Evolutionary conservation across 2,797 vertebrate genomes (phyloP).

Genomic region (Pampus argenteus): DNA sequence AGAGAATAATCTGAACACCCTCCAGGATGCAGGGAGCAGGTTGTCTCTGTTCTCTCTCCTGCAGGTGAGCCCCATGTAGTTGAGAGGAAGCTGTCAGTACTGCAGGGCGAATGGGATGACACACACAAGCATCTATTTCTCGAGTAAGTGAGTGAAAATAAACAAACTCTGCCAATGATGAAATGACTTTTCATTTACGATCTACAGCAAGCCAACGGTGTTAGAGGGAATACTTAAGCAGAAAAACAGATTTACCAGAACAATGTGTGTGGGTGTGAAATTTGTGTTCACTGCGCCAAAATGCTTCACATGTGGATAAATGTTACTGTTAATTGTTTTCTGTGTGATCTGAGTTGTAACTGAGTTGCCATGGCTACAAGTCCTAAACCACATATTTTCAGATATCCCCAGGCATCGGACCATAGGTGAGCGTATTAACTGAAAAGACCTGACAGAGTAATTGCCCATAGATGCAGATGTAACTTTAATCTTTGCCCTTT

Average conservation of each 20-base stretch:
- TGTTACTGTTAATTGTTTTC: conserved; percentile 73
- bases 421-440: conserved; percentile 63
- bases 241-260: conserved; percentile 49
- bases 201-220: conserved; percentile 15
- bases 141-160: conserved; percentile 53
- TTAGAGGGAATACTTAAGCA: conserved; percentile 26
- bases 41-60: conserved; percentile 65
- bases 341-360: conserved; percentile 45
- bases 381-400: conserved; percentile 53
- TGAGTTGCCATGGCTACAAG: conserved; percentile 72
- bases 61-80: conserved; percentile 74
- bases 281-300: conserved; percentile 41
- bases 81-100: conserved; percentile 50
- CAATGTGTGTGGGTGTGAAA: conserved; percentile 57
- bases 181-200: conserved; percentile 34
- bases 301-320: conserved; percentile 71
- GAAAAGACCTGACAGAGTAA: conserved; percentile 61
- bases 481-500: conserved; percentile 71
- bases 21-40: conserved; percentile 52
- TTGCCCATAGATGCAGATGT: conserved; percentile 58
- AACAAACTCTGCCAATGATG: conserved; percentile 54
- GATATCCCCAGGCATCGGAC: conserved; percentile 45
- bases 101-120: conserved; percentile 43
- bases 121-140: conserved; percentile 42
- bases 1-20: conserved; percentile 60